Evolutionary conservation across 1,140 invertebrate genomes (phyloP), one percentile per base, ranked within the genome.

Genomic region (Trichoplusia ni): DNA sequence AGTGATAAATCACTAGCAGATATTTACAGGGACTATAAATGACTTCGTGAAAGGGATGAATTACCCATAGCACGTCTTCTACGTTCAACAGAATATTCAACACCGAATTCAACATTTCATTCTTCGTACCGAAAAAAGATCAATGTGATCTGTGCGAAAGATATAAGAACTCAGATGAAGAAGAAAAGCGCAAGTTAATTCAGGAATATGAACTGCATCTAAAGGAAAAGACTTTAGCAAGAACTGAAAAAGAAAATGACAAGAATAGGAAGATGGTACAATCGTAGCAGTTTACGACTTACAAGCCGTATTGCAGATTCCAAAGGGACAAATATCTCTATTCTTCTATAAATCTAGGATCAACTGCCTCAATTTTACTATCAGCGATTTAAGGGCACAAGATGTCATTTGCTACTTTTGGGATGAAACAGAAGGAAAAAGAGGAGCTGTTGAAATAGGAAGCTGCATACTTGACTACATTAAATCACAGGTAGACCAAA

Each of bases 191-290:
- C n/a, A n/a, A n/a, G n/a, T n/a, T 72, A 27, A 59, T 47, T 21
- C 18, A 64, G 61, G 33, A 59, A 47, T 81, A 85, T 68, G 69
- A 76, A 19, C 29, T 60, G 29, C 84, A 86, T 54, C 64, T 71
- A n/a, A 49, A 67, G 25, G 71, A 80, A 64, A 84, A 85, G 8
- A 67, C 42, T 69, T 33, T 61, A 38, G 42, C 63, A 25, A 38
- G 79, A 67, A 37, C 58, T 35, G 69, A 84, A 67, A 88, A 86
- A 68, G 67, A 75, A 18, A 62, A 66, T 13, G 82, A 86, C 54
- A 87, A 77, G 51, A 60, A 68, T 46, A 64, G 40, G 61, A 21
- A 19, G 46, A 29, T 31, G 13, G 5, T 29, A 56, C 53, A 18
- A 29, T 40, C 27, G 8, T n/a, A 21, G 31, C 21, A 40, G 19